phyloP scores from a whole-genome alignment of 2,888 invertebrate genomes.

The Leptogaster cylindrica region DNA sequence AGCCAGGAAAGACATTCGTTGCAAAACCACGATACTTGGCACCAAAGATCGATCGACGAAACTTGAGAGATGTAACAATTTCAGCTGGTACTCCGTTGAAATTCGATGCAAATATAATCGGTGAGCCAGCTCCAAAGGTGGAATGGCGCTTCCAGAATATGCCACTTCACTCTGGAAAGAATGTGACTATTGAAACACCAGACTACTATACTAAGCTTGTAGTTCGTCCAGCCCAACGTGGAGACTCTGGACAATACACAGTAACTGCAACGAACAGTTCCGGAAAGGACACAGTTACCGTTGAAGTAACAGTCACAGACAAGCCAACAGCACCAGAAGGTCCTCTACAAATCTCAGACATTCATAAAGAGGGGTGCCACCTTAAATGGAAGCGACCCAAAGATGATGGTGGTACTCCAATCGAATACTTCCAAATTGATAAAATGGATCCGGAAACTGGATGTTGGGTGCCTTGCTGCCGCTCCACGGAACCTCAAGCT shows the following conservation, averaged over 20 bases:
- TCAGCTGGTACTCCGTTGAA: conserved; percentile 93
- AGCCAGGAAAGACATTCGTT: conserved; percentile 81
- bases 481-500: conserved; percentile 79
- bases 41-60: conserved; percentile 93
- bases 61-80: conserved; percentile 86
- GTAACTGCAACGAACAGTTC: conserved; percentile 86
- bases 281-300: conserved; percentile 82
- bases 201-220: conserved; percentile 89
- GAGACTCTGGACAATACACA: conserved; percentile 86
- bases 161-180: conserved; percentile 73
- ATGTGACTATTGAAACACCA: conserved; percentile 79
- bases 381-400: conserved; percentile 95
- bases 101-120: conserved; percentile 90
- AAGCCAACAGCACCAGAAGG: conserved; percentile 89
- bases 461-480: conserved; percentile 86
- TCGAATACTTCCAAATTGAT: conserved; percentile 95
- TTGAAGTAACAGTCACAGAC: conserved; percentile 84
- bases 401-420: conserved; percentile 93
- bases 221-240: conserved; percentile 79
- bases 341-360: conserved; percentile 84
- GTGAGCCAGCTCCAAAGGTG: conserved; percentile 93
- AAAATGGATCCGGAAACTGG: conserved; percentile 91
- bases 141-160: conserved; percentile 90
- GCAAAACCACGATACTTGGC: conserved; percentile 90
- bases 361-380: conserved; percentile 91